phyloP scores from a whole-genome alignment of 2,113 vertebrate species.

The Microcebus griseorufus region DNA sequence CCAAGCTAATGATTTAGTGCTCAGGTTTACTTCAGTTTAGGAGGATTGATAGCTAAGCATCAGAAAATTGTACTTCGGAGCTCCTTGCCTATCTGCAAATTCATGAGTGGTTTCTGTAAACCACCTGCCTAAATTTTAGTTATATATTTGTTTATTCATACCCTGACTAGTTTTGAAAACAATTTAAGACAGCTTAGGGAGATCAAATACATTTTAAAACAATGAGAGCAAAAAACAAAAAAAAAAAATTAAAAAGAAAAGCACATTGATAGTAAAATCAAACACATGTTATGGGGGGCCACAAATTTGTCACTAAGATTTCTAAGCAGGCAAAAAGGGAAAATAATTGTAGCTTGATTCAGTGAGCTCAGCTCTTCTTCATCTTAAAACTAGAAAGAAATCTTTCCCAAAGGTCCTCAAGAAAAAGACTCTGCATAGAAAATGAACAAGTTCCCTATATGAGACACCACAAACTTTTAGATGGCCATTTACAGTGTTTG shows the following conservation, averaged over 20 bases:
- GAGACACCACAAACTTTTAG: neutral
- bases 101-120: neutral
- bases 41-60: neutral
- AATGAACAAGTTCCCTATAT: neutral
- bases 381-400: constrained; percentile 18
- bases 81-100: neutral
- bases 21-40: neutral
- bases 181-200: neutral
- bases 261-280: neutral
- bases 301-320: constrained; percentile 2
- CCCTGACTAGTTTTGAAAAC: neutral
- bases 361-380: neutral
- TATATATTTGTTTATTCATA: constrained; percentile 22
- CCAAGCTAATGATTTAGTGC: neutral
- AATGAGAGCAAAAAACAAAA: too few relatives aligned
- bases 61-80: neutral
- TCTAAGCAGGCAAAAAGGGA: neutral
- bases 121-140: neutral
- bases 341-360: neutral
- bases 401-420: neutral
- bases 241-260: neutral
- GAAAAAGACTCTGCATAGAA: neutral
- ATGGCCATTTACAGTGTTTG: neutral
- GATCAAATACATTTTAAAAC: constrained; percentile 21
- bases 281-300: neutral